Percentiles rank a stretch among this genome's conserved stretches.
Conservation (phyloP, 2,113 vertebrate species). For the Fukomys damarensis region DNA sequence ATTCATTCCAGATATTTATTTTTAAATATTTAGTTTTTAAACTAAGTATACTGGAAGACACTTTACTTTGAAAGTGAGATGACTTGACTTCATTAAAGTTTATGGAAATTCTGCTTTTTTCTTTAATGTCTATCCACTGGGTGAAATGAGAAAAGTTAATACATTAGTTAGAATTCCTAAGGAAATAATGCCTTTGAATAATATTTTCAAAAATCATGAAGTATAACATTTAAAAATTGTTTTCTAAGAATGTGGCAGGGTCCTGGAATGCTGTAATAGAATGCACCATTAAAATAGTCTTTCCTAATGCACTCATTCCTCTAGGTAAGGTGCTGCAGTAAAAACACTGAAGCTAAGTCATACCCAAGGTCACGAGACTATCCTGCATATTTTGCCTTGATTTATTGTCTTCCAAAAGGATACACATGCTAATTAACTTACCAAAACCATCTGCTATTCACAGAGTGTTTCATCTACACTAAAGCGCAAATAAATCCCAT, state of each 20-base stretch:
- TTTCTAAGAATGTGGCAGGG: background rate
- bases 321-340: background rate
- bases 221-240: background rate
- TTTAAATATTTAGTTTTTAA: slow-evolving; percentile 33
- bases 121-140: background rate
- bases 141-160: background rate
- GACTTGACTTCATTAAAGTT: background rate
- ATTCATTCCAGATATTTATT: background rate
- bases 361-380: fast-evolving
- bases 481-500: background rate
- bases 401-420: background rate
- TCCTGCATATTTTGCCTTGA: background rate
- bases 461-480: background rate
- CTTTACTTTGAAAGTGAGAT: background rate
- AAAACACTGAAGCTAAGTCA: background rate
- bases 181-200: background rate
- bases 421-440: background rate
- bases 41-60: background rate
- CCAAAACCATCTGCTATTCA: background rate
- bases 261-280: background rate
- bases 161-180: background rate
- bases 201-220: background rate
- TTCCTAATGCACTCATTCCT: background rate
- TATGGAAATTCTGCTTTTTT: background rate
- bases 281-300: background rate